Conservation (phyloP, 2,888 invertebrate species). For the Rhorus exstirpatorius region DNA sequence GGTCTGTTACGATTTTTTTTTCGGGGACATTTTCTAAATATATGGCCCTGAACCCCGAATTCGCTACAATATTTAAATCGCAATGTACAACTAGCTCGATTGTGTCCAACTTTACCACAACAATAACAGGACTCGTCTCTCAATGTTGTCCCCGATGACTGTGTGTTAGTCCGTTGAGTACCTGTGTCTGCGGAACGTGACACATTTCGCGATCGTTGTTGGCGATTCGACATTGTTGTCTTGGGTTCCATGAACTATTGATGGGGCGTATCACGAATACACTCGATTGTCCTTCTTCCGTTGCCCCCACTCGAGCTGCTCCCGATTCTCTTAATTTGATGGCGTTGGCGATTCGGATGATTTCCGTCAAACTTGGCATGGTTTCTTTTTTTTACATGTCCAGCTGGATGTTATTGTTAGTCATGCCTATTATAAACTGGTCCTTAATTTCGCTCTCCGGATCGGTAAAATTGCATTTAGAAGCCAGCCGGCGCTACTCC, state of each 20-base stretch:
- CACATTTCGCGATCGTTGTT: no score
- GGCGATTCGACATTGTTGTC: no score
- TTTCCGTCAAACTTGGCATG: background rate
- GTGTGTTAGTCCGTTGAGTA: no score
- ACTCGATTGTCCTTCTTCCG: background rate
- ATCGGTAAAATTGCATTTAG: background rate
- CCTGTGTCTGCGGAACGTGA: no score
- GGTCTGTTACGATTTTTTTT: background rate
- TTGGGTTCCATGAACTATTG: no score
- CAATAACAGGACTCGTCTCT: background rate
- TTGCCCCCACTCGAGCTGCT: constrained; percentile 8
- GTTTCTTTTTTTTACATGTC: background rate
- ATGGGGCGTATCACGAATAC: no score
- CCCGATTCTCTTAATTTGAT: constrained; percentile 29
- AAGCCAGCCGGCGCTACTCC: constrained; percentile 7
- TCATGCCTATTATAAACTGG: no score
- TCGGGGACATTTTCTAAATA: constrained; percentile 18
- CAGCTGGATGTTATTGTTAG: background rate
- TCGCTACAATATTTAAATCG: constrained; percentile 45
- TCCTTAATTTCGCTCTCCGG: background rate
- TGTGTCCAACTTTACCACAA: background rate
- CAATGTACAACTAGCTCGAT: constrained; percentile 13
- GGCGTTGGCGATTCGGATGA: background rate
- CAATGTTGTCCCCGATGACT: constrained; percentile 6
- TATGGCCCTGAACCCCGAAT: constrained; percentile 29